Conservation (phyloP, 2,113 vertebrate species). For the Collichthys lucidus region DNA sequence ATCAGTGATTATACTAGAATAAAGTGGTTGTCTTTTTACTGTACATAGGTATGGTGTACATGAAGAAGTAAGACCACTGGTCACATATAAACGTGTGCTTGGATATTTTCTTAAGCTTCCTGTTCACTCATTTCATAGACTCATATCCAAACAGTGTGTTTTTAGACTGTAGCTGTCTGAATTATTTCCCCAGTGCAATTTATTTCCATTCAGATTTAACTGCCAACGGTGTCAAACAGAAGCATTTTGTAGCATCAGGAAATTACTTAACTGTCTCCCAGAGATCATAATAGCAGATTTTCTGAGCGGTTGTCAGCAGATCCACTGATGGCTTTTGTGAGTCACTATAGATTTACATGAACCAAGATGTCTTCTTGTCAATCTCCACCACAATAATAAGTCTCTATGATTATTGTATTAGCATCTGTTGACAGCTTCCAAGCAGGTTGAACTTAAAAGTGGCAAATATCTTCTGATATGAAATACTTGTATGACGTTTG, state of each 20-base stretch:
- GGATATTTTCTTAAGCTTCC: background rate
- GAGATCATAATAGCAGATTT: background rate
- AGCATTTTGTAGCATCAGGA: background rate
- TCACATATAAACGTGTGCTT: background rate
- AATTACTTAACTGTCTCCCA: background rate
- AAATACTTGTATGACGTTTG: background rate
- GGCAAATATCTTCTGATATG: background rate
- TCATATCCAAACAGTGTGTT: background rate
- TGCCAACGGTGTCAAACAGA: background rate
- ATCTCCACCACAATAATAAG: background rate
- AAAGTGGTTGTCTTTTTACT: background rate
- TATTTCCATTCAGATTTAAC: background rate
- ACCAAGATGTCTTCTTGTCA: background rate
- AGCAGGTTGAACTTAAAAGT: background rate
- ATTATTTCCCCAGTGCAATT: background rate
- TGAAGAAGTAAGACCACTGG: background rate
- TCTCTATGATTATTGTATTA: background rate
- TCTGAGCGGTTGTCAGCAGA: background rate
- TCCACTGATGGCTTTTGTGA: background rate
- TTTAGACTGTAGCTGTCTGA: background rate
- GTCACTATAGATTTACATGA: constrained; percentile 1
- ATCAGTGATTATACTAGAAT: background rate
- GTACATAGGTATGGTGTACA: background rate
- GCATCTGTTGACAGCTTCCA: background rate
- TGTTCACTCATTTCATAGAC: background rate